Evolutionary conservation across 2,797 vertebrate species (phyloP), one percentile per base, ranked within the genome.

Genomic region (Kryptopterus vitreolus): DNA sequence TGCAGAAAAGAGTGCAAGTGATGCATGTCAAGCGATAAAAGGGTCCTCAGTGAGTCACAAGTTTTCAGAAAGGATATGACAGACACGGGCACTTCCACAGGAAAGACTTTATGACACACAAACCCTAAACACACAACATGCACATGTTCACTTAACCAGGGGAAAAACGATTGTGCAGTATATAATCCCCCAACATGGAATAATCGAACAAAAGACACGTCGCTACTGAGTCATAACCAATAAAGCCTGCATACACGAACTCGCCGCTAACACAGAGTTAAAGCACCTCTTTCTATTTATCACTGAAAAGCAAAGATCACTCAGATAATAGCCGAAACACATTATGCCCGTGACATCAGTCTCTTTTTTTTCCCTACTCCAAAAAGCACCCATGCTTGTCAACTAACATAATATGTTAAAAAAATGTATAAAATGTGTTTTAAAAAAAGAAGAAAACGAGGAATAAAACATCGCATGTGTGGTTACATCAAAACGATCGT

Each of bases 1-100:
- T 22, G n/a, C 55, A 52, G 61, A 76, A 33, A 71, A 33, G 38
- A 16, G 66, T 68, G 31, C 22, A 59, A 33, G 43, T 10, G 15
- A 68, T 11, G 53, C 26, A 5, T 29, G 0, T 29, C 13, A 43
- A n/a, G 52, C 33, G 35, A 20, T 26, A 24, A 65, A 66, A 29
- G 31, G 63, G 68, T 73, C 24, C 52, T 72, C 63, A 46, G 6
- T 59, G 84, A 87, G 77, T 87, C 58, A 85, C 80, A 81, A 65
- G 43, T 76, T 81, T 79, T 83, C 12, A 78, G 76, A 82, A 79
- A 83, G 81, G 81, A 85, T 78, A 80, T 86, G 68, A 80, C 78
- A n/a, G 58, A 80, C 29, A 72, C 31, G 77, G 75, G 33, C 48
- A 81, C 70, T 83, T 89, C 22, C 76, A 57, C 80, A 84, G 80